These are phyloP conservation scores for Melanargia galathea DNA, from an alignment of 2,888 invertebrate species.

Conservation along the genomic window DNA sequence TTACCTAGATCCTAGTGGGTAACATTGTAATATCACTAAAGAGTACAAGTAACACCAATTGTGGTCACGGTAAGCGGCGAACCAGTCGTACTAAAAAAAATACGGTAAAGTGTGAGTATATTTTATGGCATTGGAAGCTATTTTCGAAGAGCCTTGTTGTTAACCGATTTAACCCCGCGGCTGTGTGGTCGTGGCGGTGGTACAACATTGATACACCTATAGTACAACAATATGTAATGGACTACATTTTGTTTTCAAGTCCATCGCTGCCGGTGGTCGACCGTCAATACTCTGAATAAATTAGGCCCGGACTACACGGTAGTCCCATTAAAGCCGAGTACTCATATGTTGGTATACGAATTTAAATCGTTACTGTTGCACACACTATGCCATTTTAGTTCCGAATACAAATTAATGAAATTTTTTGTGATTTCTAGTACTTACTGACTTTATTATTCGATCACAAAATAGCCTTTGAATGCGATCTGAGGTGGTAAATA, in stretches of 20 bases:
- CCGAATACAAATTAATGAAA: too few species aligned
- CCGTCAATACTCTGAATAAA: slow-evolving; percentile 2
- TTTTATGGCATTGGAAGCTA: background rate
- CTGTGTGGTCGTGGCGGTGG: slow-evolving; percentile 9
- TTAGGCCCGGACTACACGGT: background rate
- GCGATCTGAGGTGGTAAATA: too few species aligned
- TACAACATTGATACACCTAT: slow-evolving; percentile 7
- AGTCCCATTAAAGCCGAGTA: background rate
- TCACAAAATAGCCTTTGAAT: too few species aligned
- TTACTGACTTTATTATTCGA: too few species aligned
- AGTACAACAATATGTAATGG: background rate
- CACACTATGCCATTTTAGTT: too few species aligned
- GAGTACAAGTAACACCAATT: background rate
- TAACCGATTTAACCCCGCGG: slow-evolving; percentile 1
- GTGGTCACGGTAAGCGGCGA: background rate
- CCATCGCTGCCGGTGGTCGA: slow-evolving; percentile 52
- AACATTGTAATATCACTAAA: background rate
- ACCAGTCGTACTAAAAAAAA: background rate
- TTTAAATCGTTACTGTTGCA: too few species aligned
- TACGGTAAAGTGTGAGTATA: background rate
- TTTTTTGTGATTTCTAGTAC: too few species aligned
- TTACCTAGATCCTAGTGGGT: too few species aligned
- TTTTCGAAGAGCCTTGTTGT: slow-evolving; percentile 1
- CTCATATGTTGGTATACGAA: too few species aligned
- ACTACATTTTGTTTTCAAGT: slow-evolving; percentile 32